Evolutionary conservation across 2,888 invertebrate species (phyloP).

Genomic region (Pilophorus perplexus): DNA sequence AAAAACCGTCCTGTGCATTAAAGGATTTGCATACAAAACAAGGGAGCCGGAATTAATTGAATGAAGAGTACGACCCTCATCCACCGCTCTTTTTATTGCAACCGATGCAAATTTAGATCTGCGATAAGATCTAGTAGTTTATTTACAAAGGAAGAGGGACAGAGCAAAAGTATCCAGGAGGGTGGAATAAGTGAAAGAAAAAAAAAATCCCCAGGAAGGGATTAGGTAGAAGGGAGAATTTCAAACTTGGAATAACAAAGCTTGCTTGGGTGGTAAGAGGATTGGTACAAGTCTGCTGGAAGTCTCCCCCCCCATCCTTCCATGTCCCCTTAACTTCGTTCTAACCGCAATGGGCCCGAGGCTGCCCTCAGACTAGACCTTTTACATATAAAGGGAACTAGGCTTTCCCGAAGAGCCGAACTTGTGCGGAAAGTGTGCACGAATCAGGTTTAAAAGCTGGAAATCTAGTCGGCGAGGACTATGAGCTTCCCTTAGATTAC

Average conservation of each 20-base stretch:
- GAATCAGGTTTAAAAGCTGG: not conserved
- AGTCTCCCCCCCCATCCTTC: conserved; percentile 19
- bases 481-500: no score
- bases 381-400: conserved; percentile 26
- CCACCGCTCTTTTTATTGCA: conserved; percentile 28
- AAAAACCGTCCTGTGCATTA: conserved; percentile 32
- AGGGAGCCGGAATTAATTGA: conserved; percentile 34
- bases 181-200: no score
- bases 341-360: conserved; percentile 30
- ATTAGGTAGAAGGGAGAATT: conserved; percentile 35
- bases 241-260: conserved; percentile 40
- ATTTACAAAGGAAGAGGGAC: conserved; percentile 26
- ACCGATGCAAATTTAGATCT: conserved; percentile 36
- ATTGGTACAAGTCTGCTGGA: conserved; percentile 35
- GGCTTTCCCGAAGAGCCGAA: not conserved
- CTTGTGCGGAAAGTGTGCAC: not conserved
- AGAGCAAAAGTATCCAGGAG: not conserved
- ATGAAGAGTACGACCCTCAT: conserved; percentile 34
- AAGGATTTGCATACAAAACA: conserved; percentile 39
- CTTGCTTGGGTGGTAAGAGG: conserved; percentile 27
- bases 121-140: conserved; percentile 39
- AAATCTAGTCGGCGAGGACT: not conserved
- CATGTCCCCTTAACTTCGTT: conserved; percentile 13
- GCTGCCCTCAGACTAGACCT: not conserved
- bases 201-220: conserved; percentile 24